phyloP scores from a whole-genome alignment of 2,113 vertebrate genomes.

The Holacanthus passer region DNA sequence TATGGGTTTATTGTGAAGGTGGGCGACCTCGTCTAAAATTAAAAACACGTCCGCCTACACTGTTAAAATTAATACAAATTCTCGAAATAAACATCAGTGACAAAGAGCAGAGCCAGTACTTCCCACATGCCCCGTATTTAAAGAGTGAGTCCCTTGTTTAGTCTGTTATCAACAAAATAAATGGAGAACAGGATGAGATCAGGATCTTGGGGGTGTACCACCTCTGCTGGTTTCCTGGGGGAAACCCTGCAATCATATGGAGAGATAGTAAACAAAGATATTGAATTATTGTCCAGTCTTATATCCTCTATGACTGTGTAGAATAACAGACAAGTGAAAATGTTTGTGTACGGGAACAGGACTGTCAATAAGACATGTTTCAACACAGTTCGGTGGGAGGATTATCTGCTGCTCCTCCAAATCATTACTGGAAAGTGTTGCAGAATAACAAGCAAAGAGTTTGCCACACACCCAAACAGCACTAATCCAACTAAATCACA shows the following conservation, averaged over 20 bases:
- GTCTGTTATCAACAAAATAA: background rate
- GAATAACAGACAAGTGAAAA: background rate
- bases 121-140: background rate
- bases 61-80: background rate
- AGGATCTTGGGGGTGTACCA: background rate
- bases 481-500: background rate
- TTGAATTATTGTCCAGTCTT: constrained; percentile 17
- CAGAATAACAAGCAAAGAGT: background rate
- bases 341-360: background rate
- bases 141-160: background rate
- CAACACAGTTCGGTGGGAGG: background rate
- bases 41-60: background rate
- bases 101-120: background rate
- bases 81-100: background rate
- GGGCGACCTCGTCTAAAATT: background rate
- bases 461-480: background rate
- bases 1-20: constrained; percentile 15
- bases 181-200: background rate
- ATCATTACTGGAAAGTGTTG: constrained; percentile 11
- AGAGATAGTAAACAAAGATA: constrained; percentile 22
- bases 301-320: background rate
- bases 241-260: constrained; percentile 32
- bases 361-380: constrained; percentile 1
- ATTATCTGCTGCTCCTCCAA: background rate
- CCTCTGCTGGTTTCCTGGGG: background rate